A percentile compares a stretch with the other conserved stretches of the same genome.
Conservation (phyloP, 1,140 invertebrate genomes). For the Drosophila guanche region DNA sequence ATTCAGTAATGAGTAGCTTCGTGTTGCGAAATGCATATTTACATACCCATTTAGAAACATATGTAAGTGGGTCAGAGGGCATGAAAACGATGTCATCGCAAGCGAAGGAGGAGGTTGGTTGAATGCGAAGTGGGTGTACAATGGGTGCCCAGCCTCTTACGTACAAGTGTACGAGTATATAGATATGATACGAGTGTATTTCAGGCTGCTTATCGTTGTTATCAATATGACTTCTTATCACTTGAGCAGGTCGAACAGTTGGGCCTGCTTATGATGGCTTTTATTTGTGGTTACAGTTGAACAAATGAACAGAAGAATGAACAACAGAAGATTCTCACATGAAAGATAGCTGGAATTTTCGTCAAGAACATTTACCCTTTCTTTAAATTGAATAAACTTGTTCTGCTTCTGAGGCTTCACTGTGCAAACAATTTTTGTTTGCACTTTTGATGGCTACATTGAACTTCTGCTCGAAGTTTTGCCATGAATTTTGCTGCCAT, state of each 20-base stretch:
- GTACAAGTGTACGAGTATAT: background rate
- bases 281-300: too few relatives aligned
- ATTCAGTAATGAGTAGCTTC: constrained; percentile 12
- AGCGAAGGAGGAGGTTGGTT: constrained; percentile 13
- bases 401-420: background rate
- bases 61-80: constrained; percentile 20
- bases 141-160: constrained; percentile 17
- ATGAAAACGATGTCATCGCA: constrained; percentile 38
- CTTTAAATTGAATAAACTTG: background rate
- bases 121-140: background rate
- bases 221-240: constrained; percentile 21
- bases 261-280: constrained; percentile 27
- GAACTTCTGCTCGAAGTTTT: constrained; percentile 45
- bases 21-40: background rate
- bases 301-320: too few relatives aligned
- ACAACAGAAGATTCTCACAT: too few relatives aligned
- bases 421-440: constrained; percentile 31
- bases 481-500: constrained; percentile 27
- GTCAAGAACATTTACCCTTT: too few relatives aligned
- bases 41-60: background rate
- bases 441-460: constrained; percentile 72
- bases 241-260: constrained; percentile 26
- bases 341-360: too few relatives aligned
- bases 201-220: constrained; percentile 37
- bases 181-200: constrained; percentile 23